Evolutionary conservation across 1,140 invertebrate species (phyloP).

Genomic region (Aleiodes sp.): DNA sequence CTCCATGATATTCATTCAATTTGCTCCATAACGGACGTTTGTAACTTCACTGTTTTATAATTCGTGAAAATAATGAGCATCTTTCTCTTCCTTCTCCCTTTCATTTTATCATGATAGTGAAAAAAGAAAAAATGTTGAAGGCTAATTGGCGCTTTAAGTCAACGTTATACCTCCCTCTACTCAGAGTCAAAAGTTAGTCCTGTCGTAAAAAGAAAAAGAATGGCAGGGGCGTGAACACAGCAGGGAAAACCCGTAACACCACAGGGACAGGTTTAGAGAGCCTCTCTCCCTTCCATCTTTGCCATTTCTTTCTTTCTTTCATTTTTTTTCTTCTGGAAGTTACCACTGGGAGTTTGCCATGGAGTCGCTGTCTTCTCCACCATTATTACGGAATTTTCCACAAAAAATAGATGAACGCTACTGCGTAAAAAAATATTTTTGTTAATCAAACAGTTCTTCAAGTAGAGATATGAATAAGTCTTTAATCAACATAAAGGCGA

Average conservation of each 20-base stretch:
- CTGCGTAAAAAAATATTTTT: too few relatives aligned
- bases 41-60: neutral
- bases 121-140: neutral
- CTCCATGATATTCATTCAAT: neutral
- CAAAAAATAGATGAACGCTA: too few relatives aligned
- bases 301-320: neutral
- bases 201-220: constrained; percentile 10
- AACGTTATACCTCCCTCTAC: neutral
- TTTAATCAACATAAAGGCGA: too few relatives aligned
- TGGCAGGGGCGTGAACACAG: neutral
- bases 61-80: neutral
- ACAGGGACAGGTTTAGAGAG: constrained; percentile 14
- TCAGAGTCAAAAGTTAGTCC: neutral
- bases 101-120: neutral
- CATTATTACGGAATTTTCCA: neutral
- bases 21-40: neutral
- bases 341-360: neutral
- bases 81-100: neutral
- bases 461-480: too few relatives aligned
- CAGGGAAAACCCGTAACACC: constrained; percentile 4
- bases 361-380: neutral
- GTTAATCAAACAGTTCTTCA: too few relatives aligned
- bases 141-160: neutral
- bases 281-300: constrained; percentile 1
- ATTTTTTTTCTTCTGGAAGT: neutral